These are phyloP conservation scores for Theodoxus fluviatilis DNA, from an alignment of 2,888 invertebrate species.

Conservation along the genomic window DNA sequence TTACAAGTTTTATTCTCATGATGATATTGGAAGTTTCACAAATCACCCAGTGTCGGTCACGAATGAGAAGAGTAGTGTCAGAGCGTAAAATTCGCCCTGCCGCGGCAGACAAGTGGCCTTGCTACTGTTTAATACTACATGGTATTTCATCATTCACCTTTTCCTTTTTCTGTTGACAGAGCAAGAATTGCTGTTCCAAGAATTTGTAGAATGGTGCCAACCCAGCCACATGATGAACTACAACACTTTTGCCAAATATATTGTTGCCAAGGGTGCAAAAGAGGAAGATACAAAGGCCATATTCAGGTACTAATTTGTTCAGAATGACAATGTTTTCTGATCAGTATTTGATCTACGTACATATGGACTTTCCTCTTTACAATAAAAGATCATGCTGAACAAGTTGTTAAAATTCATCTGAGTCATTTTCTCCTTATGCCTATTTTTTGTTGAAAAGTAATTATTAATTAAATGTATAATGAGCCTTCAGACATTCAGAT, in stretches of 20 bases:
- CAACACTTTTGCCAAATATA: slow-evolving; percentile 70
- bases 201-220: slow-evolving; percentile 70
- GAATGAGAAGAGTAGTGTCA: too few species aligned
- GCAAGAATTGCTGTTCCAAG: slow-evolving; percentile 71
- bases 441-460: neutral
- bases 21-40: neutral
- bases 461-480: neutral
- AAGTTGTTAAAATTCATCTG: too few species aligned
- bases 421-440: neutral
- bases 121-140: neutral
- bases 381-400: too few species aligned
- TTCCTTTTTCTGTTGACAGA: slow-evolving; percentile 63
- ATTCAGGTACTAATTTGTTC: slow-evolving; percentile 50
- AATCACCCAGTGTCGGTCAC: too few species aligned
- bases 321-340: neutral
- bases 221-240: slow-evolving; percentile 72
- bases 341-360: neutral
- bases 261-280: slow-evolving; percentile 69
- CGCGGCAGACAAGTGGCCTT: too few species aligned
- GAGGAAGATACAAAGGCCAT: slow-evolving; percentile 43
- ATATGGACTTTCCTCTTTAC: neutral
- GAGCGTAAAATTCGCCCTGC: neutral
- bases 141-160: neutral
- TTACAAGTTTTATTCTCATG: neutral
- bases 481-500: neutral